A percentile compares a stretch with the other conserved stretches of the same genome.
phyloP scores from a whole-genome alignment of 2,113 vertebrate genomes.

The Nesogale talazaci region DNA sequence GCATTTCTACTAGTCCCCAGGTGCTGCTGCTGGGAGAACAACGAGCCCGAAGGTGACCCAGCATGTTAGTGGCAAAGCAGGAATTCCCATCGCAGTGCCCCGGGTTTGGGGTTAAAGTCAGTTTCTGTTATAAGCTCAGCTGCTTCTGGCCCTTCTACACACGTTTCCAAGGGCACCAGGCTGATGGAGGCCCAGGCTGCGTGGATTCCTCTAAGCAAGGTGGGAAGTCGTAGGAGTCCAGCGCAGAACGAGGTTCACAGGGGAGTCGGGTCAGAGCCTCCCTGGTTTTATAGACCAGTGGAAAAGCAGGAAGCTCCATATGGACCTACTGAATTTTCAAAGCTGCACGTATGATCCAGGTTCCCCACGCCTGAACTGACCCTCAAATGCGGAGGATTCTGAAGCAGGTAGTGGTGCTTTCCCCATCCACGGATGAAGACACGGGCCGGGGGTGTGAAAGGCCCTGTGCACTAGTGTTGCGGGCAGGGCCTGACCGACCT shows the following conservation, averaged over 20 bases:
- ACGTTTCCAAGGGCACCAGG: conserved; percentile 19
- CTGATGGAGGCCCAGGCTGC: neutral
- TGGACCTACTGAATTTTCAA: conserved; percentile 10
- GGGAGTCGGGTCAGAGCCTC: neutral
- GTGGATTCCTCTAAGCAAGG: neutral
- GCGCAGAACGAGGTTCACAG: neutral
- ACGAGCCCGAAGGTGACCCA: neutral
- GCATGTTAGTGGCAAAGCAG: neutral
- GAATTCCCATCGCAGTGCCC: conserved; percentile 4
- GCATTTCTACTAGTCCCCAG: neutral
- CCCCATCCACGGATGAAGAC: conserved; percentile 14
- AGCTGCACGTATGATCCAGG: neutral
- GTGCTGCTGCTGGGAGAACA: neutral
- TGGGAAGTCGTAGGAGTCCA: neutral
- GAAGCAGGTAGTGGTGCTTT: neutral
- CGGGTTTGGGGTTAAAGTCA: neutral
- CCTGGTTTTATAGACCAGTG: neutral
- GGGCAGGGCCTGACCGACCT: no score
- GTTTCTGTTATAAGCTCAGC: neutral
- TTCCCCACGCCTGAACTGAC: neutral
- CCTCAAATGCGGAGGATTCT: neutral
- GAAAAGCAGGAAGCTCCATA: neutral
- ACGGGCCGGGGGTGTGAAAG: neutral
- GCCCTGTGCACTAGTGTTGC: no score
- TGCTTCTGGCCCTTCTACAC: conserved; percentile 12